Conservation (phyloP, 53 echinoderm and acorn worm genomes). For the Antedon mediterranea region DNA sequence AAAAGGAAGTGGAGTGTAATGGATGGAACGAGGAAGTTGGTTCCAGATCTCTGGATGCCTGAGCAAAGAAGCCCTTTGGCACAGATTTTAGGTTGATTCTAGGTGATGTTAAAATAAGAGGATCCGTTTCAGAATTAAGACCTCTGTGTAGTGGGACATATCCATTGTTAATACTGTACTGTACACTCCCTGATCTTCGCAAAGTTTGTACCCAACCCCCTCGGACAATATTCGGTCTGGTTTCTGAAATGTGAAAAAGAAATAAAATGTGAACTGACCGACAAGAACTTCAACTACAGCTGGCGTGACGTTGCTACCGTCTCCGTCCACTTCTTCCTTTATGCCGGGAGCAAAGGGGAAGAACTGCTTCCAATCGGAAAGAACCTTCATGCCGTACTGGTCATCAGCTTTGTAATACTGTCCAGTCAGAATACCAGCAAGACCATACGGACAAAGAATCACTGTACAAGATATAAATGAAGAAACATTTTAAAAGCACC, state of each 20-base stretch:
- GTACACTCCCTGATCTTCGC: no score
- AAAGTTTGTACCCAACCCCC: background rate
- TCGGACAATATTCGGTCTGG: no score
- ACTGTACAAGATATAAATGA: constrained; percentile 15
- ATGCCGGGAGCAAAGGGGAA: constrained; percentile 42
- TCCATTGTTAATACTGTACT: no score
- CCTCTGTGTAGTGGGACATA: no score
- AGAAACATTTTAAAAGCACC: no score
- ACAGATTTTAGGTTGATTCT: no score
- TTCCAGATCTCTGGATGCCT: no score
- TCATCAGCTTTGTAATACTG: constrained; percentile 60
- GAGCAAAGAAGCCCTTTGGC: no score
- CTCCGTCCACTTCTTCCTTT: constrained; percentile 25
- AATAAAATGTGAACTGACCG: constrained; percentile 43
- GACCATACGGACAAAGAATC: constrained; percentile 71
- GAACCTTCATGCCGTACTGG: constrained; percentile 29
- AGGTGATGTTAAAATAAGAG: no score
- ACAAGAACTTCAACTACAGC: constrained; percentile 84
- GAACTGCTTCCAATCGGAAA: constrained; percentile 75
- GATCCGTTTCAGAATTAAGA: no score
- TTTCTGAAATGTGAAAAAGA: background rate
- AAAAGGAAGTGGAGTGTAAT: no score
- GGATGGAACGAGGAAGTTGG: no score
- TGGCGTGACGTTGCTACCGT: constrained; percentile 23
- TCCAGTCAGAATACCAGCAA: constrained; percentile 67